Evolutionary conservation across 1,140 invertebrate species (phyloP), one percentile per base, ranked within the genome.

Genomic region (Caenorhabditis brenneri): DNA sequence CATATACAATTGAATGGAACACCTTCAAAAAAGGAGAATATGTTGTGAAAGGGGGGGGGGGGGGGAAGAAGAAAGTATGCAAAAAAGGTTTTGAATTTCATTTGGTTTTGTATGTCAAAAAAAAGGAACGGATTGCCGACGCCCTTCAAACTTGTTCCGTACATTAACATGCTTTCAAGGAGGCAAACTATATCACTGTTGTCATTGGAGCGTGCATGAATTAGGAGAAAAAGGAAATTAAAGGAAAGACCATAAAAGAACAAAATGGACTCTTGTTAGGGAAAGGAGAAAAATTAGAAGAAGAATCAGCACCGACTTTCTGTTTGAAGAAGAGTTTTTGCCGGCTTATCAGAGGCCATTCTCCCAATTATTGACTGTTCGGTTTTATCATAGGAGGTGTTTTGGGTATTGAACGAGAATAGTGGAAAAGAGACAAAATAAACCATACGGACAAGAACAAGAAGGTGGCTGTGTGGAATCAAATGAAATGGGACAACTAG

Each of bases 151-250:
- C 65, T 74, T 74, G 65, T 74, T 74, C 65, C 65, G 36, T 74
- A 74, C 65, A 74, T 74, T 74, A 74, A 74, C 65, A 74, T 74
- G 65, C 65, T 74, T 74, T 74, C 36, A 74, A 65, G 53, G 36
- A 27, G 0, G 36, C 19, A 31, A 74, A 74, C 65, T 74, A 74
- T 74, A 74, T 74, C 65, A 74, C 58, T 65, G 58, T 65, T 74
- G n/a, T 74, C 65, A 42, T 74, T 74, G 65, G 65, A 74, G 65
- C 65, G 65, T 74, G 65, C 65, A 74, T 74, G 22, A 74, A 42
- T 31, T 65, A n/a, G 27, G 31, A 16, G 31, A 74, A 31, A 10
- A 46, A 42, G 36, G 36, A 42, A 22, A 15, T n/a, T 19, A 7
- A 15, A 31, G 33, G 36, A 42, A n/a, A 4, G 7, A 9, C 0